These are phyloP conservation scores for Mormoops blainvillei DNA, from an alignment of 2,113 vertebrate species.

Conservation along the genomic window DNA sequence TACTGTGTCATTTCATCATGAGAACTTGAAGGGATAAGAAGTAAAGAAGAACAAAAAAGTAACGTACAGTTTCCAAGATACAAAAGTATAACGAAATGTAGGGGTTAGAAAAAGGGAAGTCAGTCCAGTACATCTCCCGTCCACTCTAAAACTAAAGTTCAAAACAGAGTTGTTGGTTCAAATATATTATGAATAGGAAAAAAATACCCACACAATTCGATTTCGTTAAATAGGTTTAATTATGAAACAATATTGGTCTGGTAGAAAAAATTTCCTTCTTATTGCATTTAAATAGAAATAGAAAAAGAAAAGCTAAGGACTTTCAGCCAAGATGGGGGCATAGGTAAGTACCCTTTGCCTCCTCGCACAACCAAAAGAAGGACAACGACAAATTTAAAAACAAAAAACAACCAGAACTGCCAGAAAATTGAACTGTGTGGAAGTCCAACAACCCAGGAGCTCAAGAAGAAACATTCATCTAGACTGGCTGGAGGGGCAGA, in stretches of 20 bases:
- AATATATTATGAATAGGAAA: not conserved
- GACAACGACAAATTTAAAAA: no score
- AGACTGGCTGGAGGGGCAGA: no score
- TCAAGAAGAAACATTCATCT: no score
- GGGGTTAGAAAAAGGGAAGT: not conserved
- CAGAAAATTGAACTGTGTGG: no score
- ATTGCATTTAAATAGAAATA: conserved; percentile 37
- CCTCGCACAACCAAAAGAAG: no score
- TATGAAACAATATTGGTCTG: not conserved
- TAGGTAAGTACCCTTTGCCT: no score
- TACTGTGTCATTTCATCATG: not conserved
- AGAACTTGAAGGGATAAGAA: not conserved
- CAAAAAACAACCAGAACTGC: no score
- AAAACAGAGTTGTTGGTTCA: not conserved
- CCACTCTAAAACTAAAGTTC: not conserved
- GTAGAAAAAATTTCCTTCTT: conserved; percentile 17
- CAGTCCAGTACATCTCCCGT: not conserved
- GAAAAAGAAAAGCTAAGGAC: no score
- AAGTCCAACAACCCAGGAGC: no score
- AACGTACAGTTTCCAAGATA: not conserved
- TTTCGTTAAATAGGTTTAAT: conserved; percentile 39
- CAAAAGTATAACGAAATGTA: not conserved
- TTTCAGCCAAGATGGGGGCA: no score
- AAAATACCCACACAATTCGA: not conserved
- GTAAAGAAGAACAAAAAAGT: not conserved